Base-by-base conservation (phyloP, 2,797 vertebrate genomes). In the Benthosema pterotum region DNA sequence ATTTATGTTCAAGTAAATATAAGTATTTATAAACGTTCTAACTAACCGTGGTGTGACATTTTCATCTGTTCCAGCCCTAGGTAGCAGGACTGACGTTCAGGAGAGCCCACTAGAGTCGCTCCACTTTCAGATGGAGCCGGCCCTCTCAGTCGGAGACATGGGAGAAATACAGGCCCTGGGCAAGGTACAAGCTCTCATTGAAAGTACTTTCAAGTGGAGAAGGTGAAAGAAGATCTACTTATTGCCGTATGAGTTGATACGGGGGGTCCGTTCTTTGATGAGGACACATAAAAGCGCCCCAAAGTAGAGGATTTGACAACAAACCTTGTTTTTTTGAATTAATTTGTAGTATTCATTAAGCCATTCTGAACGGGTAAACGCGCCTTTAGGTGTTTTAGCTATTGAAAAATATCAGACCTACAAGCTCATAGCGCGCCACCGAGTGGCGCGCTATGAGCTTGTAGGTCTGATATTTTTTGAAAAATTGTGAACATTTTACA, bases 121-220 rank as follows among this genome's bases (percentile, higher is more conserved):
- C 49, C 67, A 60, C 48, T 73, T 65, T 22, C 79, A 67, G 42
- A 47, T 48, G 47, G 82, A 83, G 43, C 60, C 74, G 0, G 11
- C 65, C 11, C 38, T 83, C 48, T 53, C 65, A 14, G 75, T 71
- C 25, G 80, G 56, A 60, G 81, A 88, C 18, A 61, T 70, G 51
- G 67, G 18, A 52, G 79, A 82, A 43, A 65, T 75, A 28, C 70
- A 72, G 43, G 61, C 78, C 47, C 69, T 83, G 16, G 65, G 80
- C 8, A 78, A 89, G 88, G 90, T 92, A 87, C 75, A 70, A 52
- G 5, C n/a, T 47, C 22, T 12, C 32, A 38, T 11, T 38, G 8
- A 38, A 13, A 49, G 15, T 56, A 46, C 11, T 18, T 7, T 16
- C n/a, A 55, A 38, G 14, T 7, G 14, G 6, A 49, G 16, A 15